Conservation (phyloP, 1,140 invertebrate species). For the Dreissena rostriformis region DNA sequence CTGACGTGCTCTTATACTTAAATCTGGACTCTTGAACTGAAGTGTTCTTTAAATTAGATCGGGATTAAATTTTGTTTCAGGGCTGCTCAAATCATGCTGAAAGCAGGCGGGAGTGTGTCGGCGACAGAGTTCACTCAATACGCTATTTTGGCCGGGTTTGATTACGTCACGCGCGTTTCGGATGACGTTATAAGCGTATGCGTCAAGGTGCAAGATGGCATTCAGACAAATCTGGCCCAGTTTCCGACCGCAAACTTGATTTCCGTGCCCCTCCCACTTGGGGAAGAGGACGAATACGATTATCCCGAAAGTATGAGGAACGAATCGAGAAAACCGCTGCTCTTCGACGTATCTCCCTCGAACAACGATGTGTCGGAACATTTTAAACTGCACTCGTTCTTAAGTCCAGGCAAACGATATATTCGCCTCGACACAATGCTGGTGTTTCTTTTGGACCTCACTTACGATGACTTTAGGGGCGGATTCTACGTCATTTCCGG, state of each 20-base stretch:
- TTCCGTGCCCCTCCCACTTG: conserved; percentile 28
- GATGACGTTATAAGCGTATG: conserved; percentile 16
- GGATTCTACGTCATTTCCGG: conserved; percentile 31
- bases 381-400: conserved; percentile 14
- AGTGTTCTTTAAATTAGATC: too few species aligned
- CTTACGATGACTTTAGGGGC: neutral
- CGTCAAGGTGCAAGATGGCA: conserved; percentile 37
- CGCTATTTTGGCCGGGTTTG: conserved; percentile 39
- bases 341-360: conserved; percentile 25
- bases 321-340: conserved; percentile 31
- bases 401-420: conserved; percentile 20
- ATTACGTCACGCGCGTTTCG: conserved; percentile 8
- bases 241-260: conserved; percentile 26
- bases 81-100: conserved; percentile 16
- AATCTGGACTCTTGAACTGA: too few species aligned
- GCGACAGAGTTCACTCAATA: conserved; percentile 5
- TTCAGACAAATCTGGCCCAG: conserved; percentile 15
- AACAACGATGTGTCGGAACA: neutral
- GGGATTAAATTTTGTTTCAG: neutral
- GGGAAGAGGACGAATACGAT: conserved; percentile 37
- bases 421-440: conserved; percentile 29
- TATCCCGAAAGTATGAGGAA: conserved; percentile 25
- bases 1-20: too few species aligned
- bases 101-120: neutral
- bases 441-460: conserved; percentile 19